Conservation (phyloP, 1,140 invertebrate species). For the Drosophila subobscura region DNA sequence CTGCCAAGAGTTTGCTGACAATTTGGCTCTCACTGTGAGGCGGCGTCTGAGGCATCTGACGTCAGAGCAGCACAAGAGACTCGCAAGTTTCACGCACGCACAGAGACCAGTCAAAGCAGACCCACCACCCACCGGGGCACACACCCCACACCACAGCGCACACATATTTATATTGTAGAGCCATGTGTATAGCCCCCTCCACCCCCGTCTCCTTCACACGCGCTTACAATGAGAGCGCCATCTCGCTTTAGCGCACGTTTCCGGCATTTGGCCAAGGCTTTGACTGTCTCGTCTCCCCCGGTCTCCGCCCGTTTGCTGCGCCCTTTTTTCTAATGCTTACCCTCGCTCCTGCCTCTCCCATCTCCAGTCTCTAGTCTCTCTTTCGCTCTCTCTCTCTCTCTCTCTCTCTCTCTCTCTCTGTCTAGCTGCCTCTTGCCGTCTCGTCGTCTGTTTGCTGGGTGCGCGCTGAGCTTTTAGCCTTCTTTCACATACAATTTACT, state of each 20-base stretch:
- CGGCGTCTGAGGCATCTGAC: not conserved
- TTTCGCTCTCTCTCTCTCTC: constrained; percentile 14
- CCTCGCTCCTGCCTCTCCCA: no score
- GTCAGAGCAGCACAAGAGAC: not conserved
- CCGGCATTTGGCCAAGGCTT: constrained; percentile 55
- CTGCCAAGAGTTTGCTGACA: constrained; percentile 32
- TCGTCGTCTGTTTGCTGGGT: constrained; percentile 8
- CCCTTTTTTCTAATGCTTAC: no score
- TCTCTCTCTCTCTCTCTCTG: constrained; percentile 4
- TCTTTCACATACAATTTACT: constrained; percentile 82
- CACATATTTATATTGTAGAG: not conserved
- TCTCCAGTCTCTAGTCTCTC: not conserved
- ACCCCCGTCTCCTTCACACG: not conserved
- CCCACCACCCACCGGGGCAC: constrained; percentile 4
- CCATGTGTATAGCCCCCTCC: not conserved
- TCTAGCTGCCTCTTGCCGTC: constrained; percentile 1
- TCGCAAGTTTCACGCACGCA: constrained; percentile 38
- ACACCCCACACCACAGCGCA: not conserved
- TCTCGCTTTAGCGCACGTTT: constrained; percentile 79
- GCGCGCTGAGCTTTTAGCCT: constrained; percentile 69
- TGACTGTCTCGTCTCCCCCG: no score
- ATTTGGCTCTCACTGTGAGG: no score
- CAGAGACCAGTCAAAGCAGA: constrained; percentile 15
- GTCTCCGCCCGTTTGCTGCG: no score
- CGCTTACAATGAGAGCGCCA: constrained; percentile 63